A percentile compares a stretch with the other conserved stretches of the same genome.
Conservation (phyloP, 2,113 vertebrate species). For the Sinocyclocheilus rhinocerous region DNA sequence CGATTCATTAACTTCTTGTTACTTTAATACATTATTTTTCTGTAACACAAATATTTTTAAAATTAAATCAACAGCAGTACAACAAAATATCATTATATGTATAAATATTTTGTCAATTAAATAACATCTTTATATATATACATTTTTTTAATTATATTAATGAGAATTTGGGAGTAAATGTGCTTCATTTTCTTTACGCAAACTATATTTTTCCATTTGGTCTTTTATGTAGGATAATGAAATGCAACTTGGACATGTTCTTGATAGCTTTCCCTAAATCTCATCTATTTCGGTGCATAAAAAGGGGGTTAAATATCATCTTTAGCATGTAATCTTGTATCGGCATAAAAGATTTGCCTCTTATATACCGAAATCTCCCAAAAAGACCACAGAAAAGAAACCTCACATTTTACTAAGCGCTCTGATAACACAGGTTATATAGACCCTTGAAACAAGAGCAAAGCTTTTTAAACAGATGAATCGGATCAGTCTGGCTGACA, state of each 20-base stretch:
- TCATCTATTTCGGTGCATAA: background rate
- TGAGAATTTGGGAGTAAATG: background rate
- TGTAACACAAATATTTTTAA: no score
- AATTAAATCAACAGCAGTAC: background rate
- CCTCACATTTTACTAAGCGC: slow-evolving; percentile 7
- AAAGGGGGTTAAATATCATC: background rate
- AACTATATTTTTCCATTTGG: background rate
- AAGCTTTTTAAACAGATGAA: background rate
- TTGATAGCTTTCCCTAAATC: background rate
- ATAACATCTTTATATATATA: background rate
- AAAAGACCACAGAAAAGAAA: slow-evolving; percentile 20
- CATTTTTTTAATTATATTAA: background rate
- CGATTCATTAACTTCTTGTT: background rate
- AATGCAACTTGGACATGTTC: background rate
- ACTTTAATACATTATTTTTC: background rate
- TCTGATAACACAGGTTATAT: background rate
- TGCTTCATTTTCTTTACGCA: background rate
- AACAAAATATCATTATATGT: background rate
- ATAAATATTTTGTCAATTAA: background rate
- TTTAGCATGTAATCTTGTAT: background rate
- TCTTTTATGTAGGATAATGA: background rate
- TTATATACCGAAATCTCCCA: background rate
- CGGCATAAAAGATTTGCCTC: slow-evolving; percentile 11
- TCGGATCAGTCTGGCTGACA: background rate
- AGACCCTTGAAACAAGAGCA: background rate